Evolutionary conservation across 2,797 vertebrate species (phyloP).

Genomic region (Alouatta caraya): DNA sequence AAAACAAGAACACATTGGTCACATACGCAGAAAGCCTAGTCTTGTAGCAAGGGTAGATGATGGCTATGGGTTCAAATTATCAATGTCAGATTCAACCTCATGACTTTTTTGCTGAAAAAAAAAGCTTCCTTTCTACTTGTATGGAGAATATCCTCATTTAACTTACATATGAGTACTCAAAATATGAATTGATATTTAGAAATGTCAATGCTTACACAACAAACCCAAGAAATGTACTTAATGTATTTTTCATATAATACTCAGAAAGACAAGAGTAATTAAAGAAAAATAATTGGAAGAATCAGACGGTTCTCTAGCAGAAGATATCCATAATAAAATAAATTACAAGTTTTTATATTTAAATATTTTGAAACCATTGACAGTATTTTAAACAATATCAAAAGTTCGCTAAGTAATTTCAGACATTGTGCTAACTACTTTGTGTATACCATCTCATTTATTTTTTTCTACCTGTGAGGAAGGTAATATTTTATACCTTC

Average conservation of each 20-base stretch:
- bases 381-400: background rate
- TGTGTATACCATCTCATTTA: background rate
- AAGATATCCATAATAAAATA: background rate
- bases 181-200: background rate
- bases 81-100: background rate
- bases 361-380: background rate
- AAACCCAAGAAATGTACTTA: background rate
- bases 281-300: background rate
- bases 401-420: background rate
- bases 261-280: background rate
- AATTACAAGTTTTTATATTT: background rate
- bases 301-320: background rate
- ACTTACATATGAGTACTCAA: background rate
- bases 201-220: background rate
- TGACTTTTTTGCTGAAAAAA: background rate
- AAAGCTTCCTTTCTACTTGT: background rate
- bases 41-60: background rate
- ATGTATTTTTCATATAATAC: background rate
- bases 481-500: background rate
- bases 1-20: background rate
- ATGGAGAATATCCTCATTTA: background rate
- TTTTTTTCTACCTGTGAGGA: background rate
- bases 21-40: background rate
- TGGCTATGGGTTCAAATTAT: background rate
- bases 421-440: background rate